Evolutionary conservation across 2,113 vertebrate genomes (phyloP), one percentile per base, ranked within the genome.

Genomic region (Nannospalax galili): DNA sequence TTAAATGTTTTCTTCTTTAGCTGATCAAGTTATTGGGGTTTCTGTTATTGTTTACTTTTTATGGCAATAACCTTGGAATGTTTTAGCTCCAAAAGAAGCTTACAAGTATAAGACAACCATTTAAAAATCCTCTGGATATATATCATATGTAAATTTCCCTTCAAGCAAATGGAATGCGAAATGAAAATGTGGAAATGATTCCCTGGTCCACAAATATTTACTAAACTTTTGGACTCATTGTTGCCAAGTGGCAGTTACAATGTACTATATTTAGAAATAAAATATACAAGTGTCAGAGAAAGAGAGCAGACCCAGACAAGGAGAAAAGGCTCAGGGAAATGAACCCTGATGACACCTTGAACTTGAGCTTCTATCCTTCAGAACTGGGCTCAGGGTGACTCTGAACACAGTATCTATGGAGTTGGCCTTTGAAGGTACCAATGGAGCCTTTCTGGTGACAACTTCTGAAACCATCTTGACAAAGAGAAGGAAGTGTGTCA

Each of bases 121-220:
- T 7, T 90, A 56, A 92, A 94, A 97, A 86, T 87, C 48, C 24
- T 84, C 28, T 67, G 64, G 9, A 70, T 65, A 94, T 52, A 73
- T 73, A 92, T 88, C 28, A 64, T 24, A 56, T 64, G 40, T 65
- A 84, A 64, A 65, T 67, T 22, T 84, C 88, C 32, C 75, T 96
- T 89, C 73, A 92, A 97, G 65, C 62, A 93, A 95, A 93, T 1
- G 35, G n/a, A 85, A 92, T 92, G 28, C 17, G 95, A 87, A 96
- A 84, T 28, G 85, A 94, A 93, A 75, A 78, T 5, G 0, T 86
- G 74, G 94, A 97, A 98, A 97, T 52, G 84, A 93, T 95, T 89
- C 73, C 35, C 65, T 92, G 0, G 0, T 69, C 35, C 72, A 89
- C 86, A 79, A 89, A 11, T 94, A 92, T 22, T 94, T 93, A 90